Evolutionary conservation across 1,140 invertebrate species (phyloP).

Genomic region (Zaprionus vittiger): DNA sequence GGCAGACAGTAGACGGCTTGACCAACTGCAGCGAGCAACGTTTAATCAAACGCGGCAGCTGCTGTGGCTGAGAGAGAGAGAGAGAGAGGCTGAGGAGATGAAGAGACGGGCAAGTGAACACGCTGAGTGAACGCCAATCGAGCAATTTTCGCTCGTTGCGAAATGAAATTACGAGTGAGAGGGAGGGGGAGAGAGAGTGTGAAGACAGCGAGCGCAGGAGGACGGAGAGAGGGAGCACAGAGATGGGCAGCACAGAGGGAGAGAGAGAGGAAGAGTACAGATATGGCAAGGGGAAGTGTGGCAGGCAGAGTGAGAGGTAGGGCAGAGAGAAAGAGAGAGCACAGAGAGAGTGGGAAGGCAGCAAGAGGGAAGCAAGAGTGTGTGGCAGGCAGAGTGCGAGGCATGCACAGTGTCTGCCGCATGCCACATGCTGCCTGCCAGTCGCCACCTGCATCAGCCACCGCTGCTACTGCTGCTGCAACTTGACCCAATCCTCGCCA

Average conservation of each 20-base stretch:
- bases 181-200: not conserved
- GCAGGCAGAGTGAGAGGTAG: too few relatives aligned
- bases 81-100: not conserved
- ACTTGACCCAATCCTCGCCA: constrained; percentile 17
- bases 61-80: constrained; percentile 19
- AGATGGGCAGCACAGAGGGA: too few relatives aligned
- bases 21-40: constrained; percentile 20
- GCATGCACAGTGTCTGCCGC: not conserved
- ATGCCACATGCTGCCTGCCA: constrained; percentile 15
- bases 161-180: constrained; percentile 63
- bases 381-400: not conserved
- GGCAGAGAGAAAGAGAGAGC: too few relatives aligned
- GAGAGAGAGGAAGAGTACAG: too few relatives aligned
- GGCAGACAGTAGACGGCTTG: not conserved
- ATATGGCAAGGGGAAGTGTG: too few relatives aligned
- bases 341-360: not conserved
- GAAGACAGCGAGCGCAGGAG: too few relatives aligned
- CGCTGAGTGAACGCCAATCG: constrained; percentile 46
- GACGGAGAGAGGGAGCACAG: not conserved
- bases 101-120: not conserved
- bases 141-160: constrained; percentile 53
- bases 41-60: constrained; percentile 71
- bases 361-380: too few relatives aligned
- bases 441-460: not conserved
- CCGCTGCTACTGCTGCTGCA: constrained; percentile 16